Percentiles rank a stretch among this genome's conserved stretches.
These are phyloP conservation scores for Xenentodon cancila DNA, from an alignment of 2,797 vertebrate species.

Conservation along the genomic window DNA sequence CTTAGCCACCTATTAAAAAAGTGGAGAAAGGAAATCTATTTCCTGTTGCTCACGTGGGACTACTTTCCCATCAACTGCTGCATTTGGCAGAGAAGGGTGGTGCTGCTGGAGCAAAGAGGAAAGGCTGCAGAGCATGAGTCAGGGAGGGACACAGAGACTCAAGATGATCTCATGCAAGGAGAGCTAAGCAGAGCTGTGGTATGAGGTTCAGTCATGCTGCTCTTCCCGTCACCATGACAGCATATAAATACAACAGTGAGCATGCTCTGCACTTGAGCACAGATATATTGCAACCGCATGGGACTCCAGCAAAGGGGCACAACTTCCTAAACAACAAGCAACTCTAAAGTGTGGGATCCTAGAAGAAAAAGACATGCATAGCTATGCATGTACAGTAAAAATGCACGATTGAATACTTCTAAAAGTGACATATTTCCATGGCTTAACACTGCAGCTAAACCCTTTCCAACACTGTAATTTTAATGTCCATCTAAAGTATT, in stretches of 20 bases:
- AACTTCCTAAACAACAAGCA: background rate
- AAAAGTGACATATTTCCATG: too few relatives aligned
- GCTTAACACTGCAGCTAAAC: too few relatives aligned
- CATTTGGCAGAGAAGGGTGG: slow-evolving; percentile 55
- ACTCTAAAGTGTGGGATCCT: background rate
- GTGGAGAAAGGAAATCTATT: slow-evolving; percentile 50
- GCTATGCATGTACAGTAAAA: too few relatives aligned
- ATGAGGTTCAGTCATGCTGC: slow-evolving; percentile 71
- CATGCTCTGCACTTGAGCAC: slow-evolving; percentile 13
- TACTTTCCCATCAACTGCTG: slow-evolving; percentile 71
- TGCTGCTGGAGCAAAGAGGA: slow-evolving; percentile 57
- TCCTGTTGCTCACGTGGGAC: slow-evolving; percentile 55
- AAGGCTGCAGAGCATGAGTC: slow-evolving; percentile 62
- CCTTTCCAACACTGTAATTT: background rate
- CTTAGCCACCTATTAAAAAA: slow-evolving; percentile 21
- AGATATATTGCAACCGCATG: slow-evolving; percentile 10
- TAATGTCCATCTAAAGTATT: background rate
- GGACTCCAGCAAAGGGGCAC: slow-evolving; percentile 1
- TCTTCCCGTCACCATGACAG: slow-evolving; percentile 77
- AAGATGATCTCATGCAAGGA: slow-evolving; percentile 80
- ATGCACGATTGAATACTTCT: too few relatives aligned
- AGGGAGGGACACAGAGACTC: slow-evolving; percentile 59
- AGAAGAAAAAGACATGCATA: background rate
- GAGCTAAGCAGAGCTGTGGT: slow-evolving; percentile 69
- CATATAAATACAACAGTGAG: slow-evolving; percentile 62